These are phyloP conservation scores for Chrysolina oricalcia DNA, from an alignment of 2,888 invertebrate genomes.

Conservation along the genomic window DNA sequence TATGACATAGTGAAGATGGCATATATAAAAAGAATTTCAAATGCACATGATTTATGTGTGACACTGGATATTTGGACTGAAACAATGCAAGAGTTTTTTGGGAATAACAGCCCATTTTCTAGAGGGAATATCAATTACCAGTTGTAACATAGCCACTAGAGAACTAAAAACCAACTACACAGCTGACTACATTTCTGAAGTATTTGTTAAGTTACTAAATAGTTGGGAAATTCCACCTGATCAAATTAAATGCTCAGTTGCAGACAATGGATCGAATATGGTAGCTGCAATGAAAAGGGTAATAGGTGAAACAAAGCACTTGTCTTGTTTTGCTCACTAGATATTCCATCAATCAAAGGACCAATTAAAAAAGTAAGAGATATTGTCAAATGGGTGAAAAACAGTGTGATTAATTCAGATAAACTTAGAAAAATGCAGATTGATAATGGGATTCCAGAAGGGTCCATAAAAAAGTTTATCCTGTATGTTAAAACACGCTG, in stretches of 20 bases:
- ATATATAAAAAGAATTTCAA: conserved; percentile 15
- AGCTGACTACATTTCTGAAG: no score
- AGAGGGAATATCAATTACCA: no score
- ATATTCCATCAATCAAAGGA: no score
- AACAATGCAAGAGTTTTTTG: conserved; percentile 25
- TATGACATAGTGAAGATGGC: conserved; percentile 25
- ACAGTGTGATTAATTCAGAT: conserved; percentile 30
- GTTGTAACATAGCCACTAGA: no score
- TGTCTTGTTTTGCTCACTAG: no score
- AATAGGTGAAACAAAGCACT: no score
- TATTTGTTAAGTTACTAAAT: no score
- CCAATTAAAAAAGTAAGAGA: conserved; percentile 18
- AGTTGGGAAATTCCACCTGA: no score
- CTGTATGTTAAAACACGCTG: conserved; percentile 20
- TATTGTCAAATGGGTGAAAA: conserved; percentile 30
- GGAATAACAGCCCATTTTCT: conserved; percentile 23
- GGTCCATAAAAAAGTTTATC: conserved; percentile 10
- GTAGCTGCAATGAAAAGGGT: no score
- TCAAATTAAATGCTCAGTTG: no score
- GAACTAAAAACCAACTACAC: no score
- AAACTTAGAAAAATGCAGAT: conserved; percentile 12
- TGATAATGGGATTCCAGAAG: conserved; percentile 30
- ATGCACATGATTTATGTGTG: conserved; percentile 22
- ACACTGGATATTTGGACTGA: conserved; percentile 22
- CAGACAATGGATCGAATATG: no score